Evolutionary conservation across 2,113 vertebrate species (phyloP).

Genomic region (Oryzias curvinotus): DNA sequence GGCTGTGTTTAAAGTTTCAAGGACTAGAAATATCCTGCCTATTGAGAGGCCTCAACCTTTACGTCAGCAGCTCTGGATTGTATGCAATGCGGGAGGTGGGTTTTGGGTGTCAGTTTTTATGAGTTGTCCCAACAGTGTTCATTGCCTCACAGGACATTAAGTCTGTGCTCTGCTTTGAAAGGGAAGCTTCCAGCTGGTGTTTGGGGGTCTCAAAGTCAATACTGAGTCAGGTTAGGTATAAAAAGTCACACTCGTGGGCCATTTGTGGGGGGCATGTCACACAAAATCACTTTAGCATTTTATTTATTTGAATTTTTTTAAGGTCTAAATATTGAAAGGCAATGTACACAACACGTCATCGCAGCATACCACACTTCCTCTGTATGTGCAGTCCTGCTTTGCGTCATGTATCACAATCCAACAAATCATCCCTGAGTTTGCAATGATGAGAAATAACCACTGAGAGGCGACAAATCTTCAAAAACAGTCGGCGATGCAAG

Average conservation of each 20-base stretch:
- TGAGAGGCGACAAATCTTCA: constrained; percentile 47
- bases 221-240: neutral
- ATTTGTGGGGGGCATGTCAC: constrained; percentile 7
- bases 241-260: neutral
- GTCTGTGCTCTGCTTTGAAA: constrained; percentile 45
- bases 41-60: constrained; percentile 53
- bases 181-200: constrained; percentile 17
- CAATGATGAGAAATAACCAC: constrained; percentile 40
- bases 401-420: neutral
- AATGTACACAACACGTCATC: constrained; percentile 4
- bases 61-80: constrained; percentile 54
- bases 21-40: constrained; percentile 58
- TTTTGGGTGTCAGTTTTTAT: constrained; percentile 57
- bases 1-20: constrained; percentile 68
- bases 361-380: constrained; percentile 4
- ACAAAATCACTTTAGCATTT: neutral
- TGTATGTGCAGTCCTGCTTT: constrained; percentile 17
- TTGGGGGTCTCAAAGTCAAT: constrained; percentile 9
- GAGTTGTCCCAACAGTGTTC: constrained; percentile 42
- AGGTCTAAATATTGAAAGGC: constrained; percentile 4
- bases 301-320: neutral
- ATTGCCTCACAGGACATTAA: constrained; percentile 58
- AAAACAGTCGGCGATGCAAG: neutral
- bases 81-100: constrained; percentile 38
- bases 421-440: constrained; percentile 4